Evolutionary conservation across 2,113 vertebrate genomes (phyloP).

Genomic region (Gadus chalcogrammus): DNA sequence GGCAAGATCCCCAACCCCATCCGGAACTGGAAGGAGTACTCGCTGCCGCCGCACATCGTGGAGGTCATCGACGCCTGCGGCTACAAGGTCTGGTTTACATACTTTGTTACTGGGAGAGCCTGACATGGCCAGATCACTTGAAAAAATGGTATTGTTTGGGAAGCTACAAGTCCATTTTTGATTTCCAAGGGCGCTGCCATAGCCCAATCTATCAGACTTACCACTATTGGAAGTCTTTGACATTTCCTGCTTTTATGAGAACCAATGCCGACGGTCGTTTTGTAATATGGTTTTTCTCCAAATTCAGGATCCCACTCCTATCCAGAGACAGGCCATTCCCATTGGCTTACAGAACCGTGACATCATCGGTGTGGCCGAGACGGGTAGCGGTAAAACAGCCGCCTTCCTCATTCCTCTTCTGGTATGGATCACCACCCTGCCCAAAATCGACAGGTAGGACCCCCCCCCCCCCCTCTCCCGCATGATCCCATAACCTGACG

Average conservation of each 20-base stretch:
- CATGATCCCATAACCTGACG: neutral
- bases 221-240: neutral
- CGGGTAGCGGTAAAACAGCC: constrained; percentile 95
- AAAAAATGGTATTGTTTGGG: too few relatives aligned
- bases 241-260: too few relatives aligned
- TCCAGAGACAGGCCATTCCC: constrained; percentile 97
- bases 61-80: constrained; percentile 98
- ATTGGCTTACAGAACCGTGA: constrained; percentile 97
- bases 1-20: constrained; percentile 98
- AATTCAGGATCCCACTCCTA: constrained; percentile 89
- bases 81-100: constrained; percentile 83
- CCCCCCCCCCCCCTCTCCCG: neutral
- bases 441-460: constrained; percentile 92
- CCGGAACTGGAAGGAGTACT: constrained; percentile 97
- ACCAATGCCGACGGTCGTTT: neutral
- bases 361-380: constrained; percentile 97
- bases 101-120: neutral
- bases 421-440: constrained; percentile 97
- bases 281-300: neutral
- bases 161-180: too few relatives aligned
- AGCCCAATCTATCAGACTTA: neutral
- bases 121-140: too few relatives aligned
- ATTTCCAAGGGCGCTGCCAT: too few relatives aligned
- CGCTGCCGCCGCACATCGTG: constrained; percentile 89
- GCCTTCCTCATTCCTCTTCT: constrained; percentile 95